Evolutionary conservation across 1,140 invertebrate genomes (phyloP).

Genomic region (Eulimnadia texana): DNA sequence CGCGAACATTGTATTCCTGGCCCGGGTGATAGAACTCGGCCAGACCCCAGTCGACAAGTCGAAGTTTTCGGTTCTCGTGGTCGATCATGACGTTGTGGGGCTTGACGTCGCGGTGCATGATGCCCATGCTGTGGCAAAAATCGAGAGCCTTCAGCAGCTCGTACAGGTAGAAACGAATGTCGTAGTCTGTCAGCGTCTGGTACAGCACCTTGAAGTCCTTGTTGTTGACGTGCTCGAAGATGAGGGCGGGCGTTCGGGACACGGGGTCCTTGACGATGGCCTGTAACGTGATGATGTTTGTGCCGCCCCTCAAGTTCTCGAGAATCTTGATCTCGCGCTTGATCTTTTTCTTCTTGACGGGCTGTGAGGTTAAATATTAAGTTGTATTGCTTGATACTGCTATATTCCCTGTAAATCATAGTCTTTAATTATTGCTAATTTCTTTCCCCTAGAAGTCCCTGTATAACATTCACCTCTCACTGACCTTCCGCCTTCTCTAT

Average conservation of each 20-base stretch:
- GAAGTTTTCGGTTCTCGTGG: slow-evolving; percentile 94
- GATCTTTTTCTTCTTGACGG: slow-evolving; percentile 99
- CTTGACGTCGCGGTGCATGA: slow-evolving; percentile 99
- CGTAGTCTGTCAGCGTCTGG: slow-evolving; percentile 97
- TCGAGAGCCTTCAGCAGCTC: slow-evolving; percentile 91
- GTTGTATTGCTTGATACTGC: neutral
- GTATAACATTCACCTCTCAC: no score
- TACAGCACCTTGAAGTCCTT: slow-evolving; percentile 99
- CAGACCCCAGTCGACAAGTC: slow-evolving; percentile 98
- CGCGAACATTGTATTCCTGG: slow-evolving; percentile 97
- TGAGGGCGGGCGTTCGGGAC: slow-evolving; percentile 93
- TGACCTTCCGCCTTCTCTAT: no score
- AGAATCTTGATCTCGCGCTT: slow-evolving; percentile 99
- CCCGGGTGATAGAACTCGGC: slow-evolving; percentile 99
- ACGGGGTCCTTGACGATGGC: slow-evolving; percentile 99
- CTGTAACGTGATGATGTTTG: slow-evolving; percentile 95
- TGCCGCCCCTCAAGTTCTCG: slow-evolving; percentile 96
- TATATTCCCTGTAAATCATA: no score
- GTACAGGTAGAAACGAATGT: slow-evolving; percentile 92
- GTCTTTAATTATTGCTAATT: no score
- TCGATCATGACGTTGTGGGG: slow-evolving; percentile 99
- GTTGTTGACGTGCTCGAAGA: slow-evolving; percentile 99
- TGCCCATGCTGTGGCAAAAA: slow-evolving; percentile 99
- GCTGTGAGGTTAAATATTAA: slow-evolving; percentile 43
- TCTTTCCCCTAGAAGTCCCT: no score